A percentile compares a stretch with the other conserved stretches of the same genome.
phyloP scores from a whole-genome alignment of 2,888 invertebrate genomes.

The Pollenia amentaria region DNA sequence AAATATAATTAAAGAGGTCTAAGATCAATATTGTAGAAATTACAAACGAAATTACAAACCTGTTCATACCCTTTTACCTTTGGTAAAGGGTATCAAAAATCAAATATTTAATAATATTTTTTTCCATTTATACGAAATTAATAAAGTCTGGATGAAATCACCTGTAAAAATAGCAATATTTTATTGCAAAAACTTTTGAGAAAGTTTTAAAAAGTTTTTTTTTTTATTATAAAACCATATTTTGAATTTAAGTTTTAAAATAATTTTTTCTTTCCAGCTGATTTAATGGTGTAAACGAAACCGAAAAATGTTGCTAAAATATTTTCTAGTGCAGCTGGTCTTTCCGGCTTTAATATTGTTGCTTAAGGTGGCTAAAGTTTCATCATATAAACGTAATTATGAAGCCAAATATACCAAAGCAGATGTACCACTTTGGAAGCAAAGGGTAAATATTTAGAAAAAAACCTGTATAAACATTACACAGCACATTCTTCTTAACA shows the following conservation, averaged over 20 bases:
- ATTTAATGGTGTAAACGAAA: constrained; percentile 34
- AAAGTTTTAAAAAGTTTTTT: neutral
- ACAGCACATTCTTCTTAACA: neutral
- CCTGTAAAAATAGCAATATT: neutral
- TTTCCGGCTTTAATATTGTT: constrained; percentile 46
- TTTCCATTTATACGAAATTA: neutral
- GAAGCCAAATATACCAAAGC: constrained; percentile 78
- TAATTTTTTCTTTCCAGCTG: neutral
- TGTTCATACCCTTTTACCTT: no score
- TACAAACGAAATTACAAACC: no score
- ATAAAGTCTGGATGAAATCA: constrained; percentile 1
- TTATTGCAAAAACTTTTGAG: neutral
- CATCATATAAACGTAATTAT: constrained; percentile 77
- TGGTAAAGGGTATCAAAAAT: no score
- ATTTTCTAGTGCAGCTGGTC: constrained; percentile 29
- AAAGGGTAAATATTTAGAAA: constrained; percentile 78
- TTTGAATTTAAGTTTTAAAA: neutral
- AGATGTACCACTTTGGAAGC: constrained; percentile 82
- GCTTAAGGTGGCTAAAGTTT: constrained; percentile 44
- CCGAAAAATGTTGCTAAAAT: constrained; percentile 37
- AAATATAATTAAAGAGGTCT: no score
- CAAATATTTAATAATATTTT: no score
- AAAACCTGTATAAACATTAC: neutral
- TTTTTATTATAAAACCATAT: neutral
- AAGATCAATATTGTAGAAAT: no score